Evolutionary conservation across 2,113 vertebrate genomes (phyloP).

Genomic region (Cinclus cinclus): DNA sequence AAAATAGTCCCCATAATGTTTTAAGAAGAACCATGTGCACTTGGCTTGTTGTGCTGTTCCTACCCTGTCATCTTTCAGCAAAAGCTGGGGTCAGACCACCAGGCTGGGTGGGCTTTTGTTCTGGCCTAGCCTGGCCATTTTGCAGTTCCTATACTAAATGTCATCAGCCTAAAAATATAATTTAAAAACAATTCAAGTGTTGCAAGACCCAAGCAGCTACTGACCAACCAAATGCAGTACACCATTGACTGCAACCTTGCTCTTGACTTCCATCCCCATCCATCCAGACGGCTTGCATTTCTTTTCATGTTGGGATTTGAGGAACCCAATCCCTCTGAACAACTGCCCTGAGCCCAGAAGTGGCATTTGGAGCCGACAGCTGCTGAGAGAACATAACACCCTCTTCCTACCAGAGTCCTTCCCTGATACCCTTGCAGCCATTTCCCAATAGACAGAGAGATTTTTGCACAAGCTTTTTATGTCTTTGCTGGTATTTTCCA

Average conservation of each 20-base stretch:
- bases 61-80: neutral
- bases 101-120: neutral
- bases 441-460: neutral
- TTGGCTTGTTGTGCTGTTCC: neutral
- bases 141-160: neutral
- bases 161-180: neutral
- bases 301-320: neutral
- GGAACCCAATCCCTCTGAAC: neutral
- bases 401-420: neutral
- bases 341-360: neutral
- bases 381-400: neutral
- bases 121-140: neutral
- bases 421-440: neutral
- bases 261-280: neutral
- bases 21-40: fast-evolving
- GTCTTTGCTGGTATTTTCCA: neutral
- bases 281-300: neutral
- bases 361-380: slow-evolving; percentile 12
- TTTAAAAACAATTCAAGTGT: neutral
- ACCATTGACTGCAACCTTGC: neutral
- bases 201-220: neutral
- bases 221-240: neutral
- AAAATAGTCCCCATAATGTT: neutral
- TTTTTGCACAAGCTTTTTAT: neutral
- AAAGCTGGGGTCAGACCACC: neutral